phyloP scores from a whole-genome alignment of 1,140 invertebrate genomes.

The Uloborus diversus region DNA sequence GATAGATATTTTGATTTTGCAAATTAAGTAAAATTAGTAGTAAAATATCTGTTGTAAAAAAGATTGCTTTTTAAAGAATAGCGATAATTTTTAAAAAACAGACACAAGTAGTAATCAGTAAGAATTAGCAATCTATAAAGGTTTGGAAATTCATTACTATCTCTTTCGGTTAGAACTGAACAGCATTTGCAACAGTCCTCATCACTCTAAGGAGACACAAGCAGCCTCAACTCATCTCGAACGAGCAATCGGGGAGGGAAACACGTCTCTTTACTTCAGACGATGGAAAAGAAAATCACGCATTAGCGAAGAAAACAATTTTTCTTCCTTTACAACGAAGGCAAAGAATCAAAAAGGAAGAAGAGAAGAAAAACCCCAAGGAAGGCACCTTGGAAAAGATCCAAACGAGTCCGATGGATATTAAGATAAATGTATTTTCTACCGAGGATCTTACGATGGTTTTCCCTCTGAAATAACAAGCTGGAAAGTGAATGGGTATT shows the following conservation, averaged over 20 bases:
- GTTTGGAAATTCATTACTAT: no score
- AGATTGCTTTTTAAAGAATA: no score
- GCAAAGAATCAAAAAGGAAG: background rate
- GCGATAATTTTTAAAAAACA: no score
- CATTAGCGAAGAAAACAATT: constrained; percentile 36
- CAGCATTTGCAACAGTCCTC: no score
- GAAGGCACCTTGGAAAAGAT: constrained; percentile 18
- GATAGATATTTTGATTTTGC: no score
- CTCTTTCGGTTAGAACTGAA: no score
- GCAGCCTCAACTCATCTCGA: no score
- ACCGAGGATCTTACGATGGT: constrained; percentile 11
- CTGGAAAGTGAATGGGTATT: constrained; percentile 13
- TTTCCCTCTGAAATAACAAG: constrained; percentile 15
- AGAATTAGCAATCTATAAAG: no score
- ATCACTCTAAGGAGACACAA: no score
- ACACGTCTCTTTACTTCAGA: background rate
- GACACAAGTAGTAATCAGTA: no score
- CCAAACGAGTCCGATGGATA: constrained; percentile 21
- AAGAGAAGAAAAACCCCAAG: constrained; percentile 4
- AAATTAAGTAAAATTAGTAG: no score
- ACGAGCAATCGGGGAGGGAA: background rate
- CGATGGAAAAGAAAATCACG: constrained; percentile 5
- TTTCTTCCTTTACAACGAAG: constrained; percentile 26
- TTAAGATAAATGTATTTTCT: constrained; percentile 43
- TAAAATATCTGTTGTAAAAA: no score